phyloP scores from a whole-genome alignment of 2,888 invertebrate genomes.

The Heterodera filipjevi region DNA sequence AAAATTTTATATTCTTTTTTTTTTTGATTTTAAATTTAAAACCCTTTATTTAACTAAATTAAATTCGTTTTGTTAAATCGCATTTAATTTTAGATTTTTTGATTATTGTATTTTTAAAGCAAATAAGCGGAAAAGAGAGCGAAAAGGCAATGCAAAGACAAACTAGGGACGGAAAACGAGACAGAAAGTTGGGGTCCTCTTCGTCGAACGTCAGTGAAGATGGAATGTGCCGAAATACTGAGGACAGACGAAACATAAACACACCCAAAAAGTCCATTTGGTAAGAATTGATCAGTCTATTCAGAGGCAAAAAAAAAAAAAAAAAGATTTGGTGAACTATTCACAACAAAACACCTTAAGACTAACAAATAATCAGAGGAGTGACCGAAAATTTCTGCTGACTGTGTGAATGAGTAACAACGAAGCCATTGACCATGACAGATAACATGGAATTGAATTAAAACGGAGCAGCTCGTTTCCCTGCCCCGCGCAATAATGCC shows the following conservation, averaged over 20 bases:
- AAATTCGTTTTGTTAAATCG: too few species aligned
- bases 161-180: slow-evolving; percentile 32
- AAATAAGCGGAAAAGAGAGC: slow-evolving; percentile 6
- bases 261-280: background rate
- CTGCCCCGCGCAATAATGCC: too few species aligned
- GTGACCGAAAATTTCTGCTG: slow-evolving; percentile 12
- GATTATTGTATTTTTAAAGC: too few species aligned
- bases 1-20: too few species aligned
- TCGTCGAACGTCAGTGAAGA: slow-evolving; percentile 37
- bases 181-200: slow-evolving; percentile 52
- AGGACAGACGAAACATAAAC: slow-evolving; percentile 26
- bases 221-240: slow-evolving; percentile 13
- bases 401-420: too few species aligned
- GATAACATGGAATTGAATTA: background rate
- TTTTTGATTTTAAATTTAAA: too few species aligned
- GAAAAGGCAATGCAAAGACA: slow-evolving; percentile 29
- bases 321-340: background rate
- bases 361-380: too few species aligned
- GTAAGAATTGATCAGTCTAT: background rate
- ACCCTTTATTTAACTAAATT: too few species aligned
- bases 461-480: too few species aligned
- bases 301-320: slow-evolving; percentile 29
- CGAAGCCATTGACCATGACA: too few species aligned
- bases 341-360: too few species aligned
- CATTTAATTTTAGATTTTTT: too few species aligned